Evolutionary conservation across 2,888 invertebrate genomes (phyloP).

Genomic region (Plebejus anna): DNA sequence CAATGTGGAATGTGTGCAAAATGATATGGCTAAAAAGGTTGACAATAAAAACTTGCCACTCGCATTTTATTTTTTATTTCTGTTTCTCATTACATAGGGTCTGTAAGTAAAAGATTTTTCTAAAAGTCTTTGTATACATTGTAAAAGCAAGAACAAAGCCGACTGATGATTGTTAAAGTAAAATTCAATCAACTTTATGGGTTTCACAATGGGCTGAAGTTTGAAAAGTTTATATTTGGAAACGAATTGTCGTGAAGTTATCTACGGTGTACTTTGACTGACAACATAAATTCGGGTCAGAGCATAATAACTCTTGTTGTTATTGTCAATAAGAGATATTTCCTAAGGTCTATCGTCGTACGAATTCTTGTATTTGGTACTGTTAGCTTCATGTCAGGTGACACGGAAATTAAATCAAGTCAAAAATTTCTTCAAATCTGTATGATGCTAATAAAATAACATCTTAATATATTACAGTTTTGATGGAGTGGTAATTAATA

Average conservation of each 20-base stretch:
- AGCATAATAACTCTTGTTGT: background rate
- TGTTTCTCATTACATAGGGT: constrained; percentile 6
- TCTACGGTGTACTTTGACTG: background rate
- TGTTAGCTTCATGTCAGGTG: too few relatives aligned
- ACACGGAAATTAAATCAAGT: too few relatives aligned
- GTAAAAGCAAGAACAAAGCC: constrained; percentile 5
- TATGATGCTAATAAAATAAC: too few relatives aligned
- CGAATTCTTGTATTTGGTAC: too few relatives aligned
- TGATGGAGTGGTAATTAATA: too few relatives aligned
- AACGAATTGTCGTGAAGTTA: background rate
- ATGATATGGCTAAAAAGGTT: background rate
- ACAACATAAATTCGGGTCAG: background rate
- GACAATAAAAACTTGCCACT: background rate
- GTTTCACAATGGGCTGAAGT: background rate
- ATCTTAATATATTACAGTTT: too few relatives aligned
- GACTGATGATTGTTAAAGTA: constrained; percentile 19
- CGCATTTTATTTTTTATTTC: background rate
- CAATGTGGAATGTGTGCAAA: too few relatives aligned
- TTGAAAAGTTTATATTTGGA: background rate
- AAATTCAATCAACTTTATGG: constrained; percentile 18
- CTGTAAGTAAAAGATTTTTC: constrained; percentile 11
- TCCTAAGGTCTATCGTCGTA: background rate
- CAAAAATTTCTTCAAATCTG: too few relatives aligned
- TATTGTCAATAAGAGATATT: background rate
- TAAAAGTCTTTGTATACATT: constrained; percentile 16